A percentile compares a stretch with the other conserved stretches of the same genome.
Evolutionary conservation across 2,797 vertebrate species (phyloP).

Genomic region (Petrocephalus sullivani): DNA sequence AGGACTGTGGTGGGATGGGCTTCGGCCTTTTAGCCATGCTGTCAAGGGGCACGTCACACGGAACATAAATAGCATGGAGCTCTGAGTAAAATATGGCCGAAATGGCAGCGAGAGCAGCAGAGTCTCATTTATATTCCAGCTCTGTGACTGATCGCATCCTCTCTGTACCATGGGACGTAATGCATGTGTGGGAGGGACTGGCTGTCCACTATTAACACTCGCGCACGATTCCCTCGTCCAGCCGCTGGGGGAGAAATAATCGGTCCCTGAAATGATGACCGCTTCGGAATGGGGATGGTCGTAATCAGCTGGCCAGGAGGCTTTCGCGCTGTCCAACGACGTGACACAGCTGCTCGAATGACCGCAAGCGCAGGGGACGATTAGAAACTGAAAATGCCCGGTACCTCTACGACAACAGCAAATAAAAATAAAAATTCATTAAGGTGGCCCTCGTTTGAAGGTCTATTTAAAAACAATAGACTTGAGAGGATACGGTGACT

Average conservation of each 20-base stretch:
- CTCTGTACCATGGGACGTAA: neutral
- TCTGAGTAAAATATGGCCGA: neutral
- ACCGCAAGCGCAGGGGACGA: neutral
- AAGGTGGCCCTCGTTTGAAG: neutral
- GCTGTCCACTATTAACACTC: neutral
- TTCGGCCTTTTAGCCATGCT: neutral
- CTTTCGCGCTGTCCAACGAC: neutral
- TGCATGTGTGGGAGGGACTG: neutral
- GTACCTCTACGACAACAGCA: neutral
- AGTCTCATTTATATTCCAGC: constrained; percentile 12
- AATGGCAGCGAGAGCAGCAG: neutral
- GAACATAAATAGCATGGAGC: neutral
- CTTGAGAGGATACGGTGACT: neutral
- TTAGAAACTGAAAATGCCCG: neutral
- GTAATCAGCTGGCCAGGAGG: neutral
- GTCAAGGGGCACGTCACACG: neutral
- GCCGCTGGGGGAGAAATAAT: neutral
- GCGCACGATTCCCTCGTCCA: neutral
- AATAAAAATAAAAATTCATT: neutral
- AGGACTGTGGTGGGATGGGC: neutral
- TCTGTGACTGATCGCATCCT: constrained; percentile 16
- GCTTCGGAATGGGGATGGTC: neutral
- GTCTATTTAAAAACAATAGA: neutral
- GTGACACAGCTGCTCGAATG: neutral
- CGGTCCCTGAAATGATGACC: neutral